Evolutionary conservation across 2,113 vertebrate species (phyloP).

Genomic region (Aegithalos caudatus): DNA sequence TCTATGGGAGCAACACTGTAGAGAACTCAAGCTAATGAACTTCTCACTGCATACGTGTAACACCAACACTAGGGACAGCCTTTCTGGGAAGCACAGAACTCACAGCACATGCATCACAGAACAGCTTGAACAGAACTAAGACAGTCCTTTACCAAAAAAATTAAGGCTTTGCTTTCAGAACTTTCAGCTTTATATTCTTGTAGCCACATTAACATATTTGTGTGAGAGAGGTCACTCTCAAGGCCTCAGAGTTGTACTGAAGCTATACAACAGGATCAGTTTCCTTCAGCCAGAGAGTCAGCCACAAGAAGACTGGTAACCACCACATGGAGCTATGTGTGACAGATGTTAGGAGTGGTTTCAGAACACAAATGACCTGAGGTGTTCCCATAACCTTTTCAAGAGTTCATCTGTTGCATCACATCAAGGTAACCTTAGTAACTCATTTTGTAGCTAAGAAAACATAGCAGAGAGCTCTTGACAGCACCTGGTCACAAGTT

Average conservation of each 20-base stretch:
- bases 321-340: fast-evolving
- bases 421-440: background rate
- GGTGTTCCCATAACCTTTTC: background rate
- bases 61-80: background rate
- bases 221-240: background rate
- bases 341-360: background rate
- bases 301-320: background rate
- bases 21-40: background rate
- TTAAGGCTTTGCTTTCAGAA: background rate
- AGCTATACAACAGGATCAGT: background rate
- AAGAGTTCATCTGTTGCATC: background rate
- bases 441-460: background rate
- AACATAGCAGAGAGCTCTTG: background rate
- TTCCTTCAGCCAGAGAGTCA: background rate
- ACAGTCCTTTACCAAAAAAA: background rate
- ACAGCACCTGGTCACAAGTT: background rate
- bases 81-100: background rate
- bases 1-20: background rate
- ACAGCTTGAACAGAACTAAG: background rate
- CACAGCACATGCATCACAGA: background rate
- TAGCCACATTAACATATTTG: background rate
- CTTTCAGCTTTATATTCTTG: background rate
- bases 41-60: background rate
- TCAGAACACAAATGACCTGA: background rate
- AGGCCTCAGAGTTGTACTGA: background rate